phyloP scores from a whole-genome alignment of 2,113 vertebrate genomes.

The Actinemys pallida region DNA sequence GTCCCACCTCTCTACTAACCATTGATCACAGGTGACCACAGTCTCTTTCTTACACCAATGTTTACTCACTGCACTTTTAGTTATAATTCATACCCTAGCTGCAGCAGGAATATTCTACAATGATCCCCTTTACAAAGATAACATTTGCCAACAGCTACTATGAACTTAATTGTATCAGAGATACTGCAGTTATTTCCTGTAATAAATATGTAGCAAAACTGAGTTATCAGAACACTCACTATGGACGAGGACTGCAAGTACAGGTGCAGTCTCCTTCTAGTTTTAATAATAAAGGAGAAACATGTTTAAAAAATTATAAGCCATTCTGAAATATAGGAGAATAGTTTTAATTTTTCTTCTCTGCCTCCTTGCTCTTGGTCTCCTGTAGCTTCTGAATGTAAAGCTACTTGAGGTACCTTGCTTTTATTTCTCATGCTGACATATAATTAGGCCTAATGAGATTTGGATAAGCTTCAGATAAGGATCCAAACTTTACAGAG shows the following conservation, averaged over 20 bases:
- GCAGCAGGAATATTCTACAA: background rate
- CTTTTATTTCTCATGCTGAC: constrained; percentile 4
- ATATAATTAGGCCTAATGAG: background rate
- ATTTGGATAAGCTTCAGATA: background rate
- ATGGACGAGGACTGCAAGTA: constrained; percentile 26
- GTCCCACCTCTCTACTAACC: background rate
- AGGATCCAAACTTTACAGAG: background rate
- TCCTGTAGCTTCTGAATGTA: background rate
- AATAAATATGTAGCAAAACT: background rate
- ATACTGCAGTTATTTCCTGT: constrained; percentile 28
- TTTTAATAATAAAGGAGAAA: constrained; percentile 48
- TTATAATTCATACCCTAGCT: constrained; percentile 7
- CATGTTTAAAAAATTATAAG: constrained; percentile 28
- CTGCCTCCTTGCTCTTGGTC: background rate
- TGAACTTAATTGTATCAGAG: constrained; percentile 28
- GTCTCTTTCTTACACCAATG: background rate
- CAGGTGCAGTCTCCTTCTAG: constrained; percentile 11
- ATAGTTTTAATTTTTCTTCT: constrained; percentile 15
- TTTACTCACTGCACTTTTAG: background rate
- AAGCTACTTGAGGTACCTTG: background rate
- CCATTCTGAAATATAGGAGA: background rate
- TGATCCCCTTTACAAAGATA: background rate
- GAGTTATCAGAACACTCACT: constrained; percentile 19
- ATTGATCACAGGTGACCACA: background rate
- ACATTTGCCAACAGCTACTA: constrained; percentile 34